Evolutionary conservation across 2,113 vertebrate species (phyloP).

Genomic region (Callaeas wilsoni): DNA sequence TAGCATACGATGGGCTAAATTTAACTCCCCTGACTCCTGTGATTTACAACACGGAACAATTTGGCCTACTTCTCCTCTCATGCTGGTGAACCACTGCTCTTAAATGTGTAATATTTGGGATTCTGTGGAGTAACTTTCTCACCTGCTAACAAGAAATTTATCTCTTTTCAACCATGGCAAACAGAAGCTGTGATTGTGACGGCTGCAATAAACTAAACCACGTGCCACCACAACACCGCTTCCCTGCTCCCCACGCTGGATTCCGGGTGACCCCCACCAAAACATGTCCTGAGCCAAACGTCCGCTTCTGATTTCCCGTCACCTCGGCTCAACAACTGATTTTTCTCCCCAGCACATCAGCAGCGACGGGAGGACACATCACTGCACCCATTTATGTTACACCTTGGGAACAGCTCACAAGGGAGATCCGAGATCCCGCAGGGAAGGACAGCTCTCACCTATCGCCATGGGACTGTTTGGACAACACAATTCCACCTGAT

Average conservation of each 20-base stretch:
- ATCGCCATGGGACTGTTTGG: fast-evolving
- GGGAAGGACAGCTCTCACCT: neutral
- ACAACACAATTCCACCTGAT: neutral
- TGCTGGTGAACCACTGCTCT: neutral
- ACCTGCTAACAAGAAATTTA: neutral
- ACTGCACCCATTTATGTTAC: neutral
- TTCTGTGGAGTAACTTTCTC: neutral
- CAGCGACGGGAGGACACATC: neutral
- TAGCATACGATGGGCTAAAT: neutral
- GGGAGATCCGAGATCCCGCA: neutral
- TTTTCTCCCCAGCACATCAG: neutral
- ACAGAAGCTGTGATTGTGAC: neutral
- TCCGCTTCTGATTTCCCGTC: neutral
- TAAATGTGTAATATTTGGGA: neutral
- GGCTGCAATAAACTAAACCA: neutral
- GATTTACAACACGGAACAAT: constrained; percentile 17
- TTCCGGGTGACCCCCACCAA: neutral
- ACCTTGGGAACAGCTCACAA: neutral
- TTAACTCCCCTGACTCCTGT: constrained; percentile 8
- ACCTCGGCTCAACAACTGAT: neutral
- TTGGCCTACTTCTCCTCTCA: constrained; percentile 3
- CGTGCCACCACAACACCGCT: neutral
- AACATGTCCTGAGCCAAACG: fast-evolving
- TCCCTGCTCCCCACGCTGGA: neutral
- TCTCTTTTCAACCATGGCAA: neutral